A percentile compares a stretch with the other conserved stretches of the same genome.
These are phyloP conservation scores for Lobophora halterata DNA, from an alignment of 2,888 invertebrate genomes.

Conservation along the genomic window DNA sequence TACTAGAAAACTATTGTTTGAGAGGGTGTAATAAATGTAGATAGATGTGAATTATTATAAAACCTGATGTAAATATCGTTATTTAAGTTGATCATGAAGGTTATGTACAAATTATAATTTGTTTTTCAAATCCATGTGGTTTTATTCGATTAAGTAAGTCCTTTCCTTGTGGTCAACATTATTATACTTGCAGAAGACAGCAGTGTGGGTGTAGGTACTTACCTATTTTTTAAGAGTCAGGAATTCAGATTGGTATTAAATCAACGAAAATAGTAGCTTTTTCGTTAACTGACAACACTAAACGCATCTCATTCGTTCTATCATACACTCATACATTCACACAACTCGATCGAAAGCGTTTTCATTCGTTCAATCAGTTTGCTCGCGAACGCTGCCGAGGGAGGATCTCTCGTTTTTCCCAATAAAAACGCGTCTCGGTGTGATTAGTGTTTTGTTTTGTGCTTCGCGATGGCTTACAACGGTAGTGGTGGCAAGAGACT, in stretches of 20 bases:
- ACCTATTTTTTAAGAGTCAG: too few relatives aligned
- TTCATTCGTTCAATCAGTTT: slow-evolving; percentile 60
- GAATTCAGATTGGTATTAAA: slow-evolving; percentile 2
- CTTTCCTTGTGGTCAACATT: too few relatives aligned
- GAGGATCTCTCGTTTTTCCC: slow-evolving; percentile 51
- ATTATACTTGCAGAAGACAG: too few relatives aligned
- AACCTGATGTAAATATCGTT: too few relatives aligned
- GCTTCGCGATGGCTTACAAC: slow-evolving; percentile 86
- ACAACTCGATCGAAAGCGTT: slow-evolving; percentile 29
- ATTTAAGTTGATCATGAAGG: too few relatives aligned
- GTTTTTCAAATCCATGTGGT: too few relatives aligned
- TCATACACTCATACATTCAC: slow-evolving; percentile 27
- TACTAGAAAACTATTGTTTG: too few relatives aligned
- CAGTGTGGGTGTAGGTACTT: too few relatives aligned
- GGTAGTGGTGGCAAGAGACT: slow-evolving; percentile 83
- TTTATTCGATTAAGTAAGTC: too few relatives aligned
- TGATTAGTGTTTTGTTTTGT: slow-evolving; percentile 81
- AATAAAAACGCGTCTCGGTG: slow-evolving; percentile 68
- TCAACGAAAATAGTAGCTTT: slow-evolving; percentile 12
- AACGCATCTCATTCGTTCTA: slow-evolving; percentile 12
- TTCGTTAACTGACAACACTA: slow-evolving; percentile 14
- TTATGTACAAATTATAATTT: too few relatives aligned
- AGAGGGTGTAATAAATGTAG: too few relatives aligned
- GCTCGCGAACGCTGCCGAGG: slow-evolving; percentile 53
- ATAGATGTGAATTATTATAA: too few relatives aligned